Base-by-base conservation (phyloP, 1,140 invertebrate genomes). In the Lerema accius region DNA sequence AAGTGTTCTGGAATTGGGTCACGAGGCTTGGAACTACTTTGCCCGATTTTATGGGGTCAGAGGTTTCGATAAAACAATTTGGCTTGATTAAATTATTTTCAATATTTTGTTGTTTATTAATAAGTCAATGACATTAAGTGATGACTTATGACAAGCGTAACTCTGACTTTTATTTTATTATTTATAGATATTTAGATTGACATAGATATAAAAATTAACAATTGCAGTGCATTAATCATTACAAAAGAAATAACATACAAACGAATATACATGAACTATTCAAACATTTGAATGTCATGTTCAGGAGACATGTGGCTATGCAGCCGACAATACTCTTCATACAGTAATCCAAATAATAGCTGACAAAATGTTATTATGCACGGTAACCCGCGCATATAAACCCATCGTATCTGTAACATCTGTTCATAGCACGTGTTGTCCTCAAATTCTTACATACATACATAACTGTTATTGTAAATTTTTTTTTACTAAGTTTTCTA, bases 1-100 rank as follows among this genome's bases (percentile, higher is more conserved):
- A 50, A 65, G 55, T 65, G 63, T 75, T 48, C 32, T 59, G 43
- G 26, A 59, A 59, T 59, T 59, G 16, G 56, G 56, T 59, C 43
- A 59, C 56, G 43, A 32, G 17, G 56, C 46, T 59, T 48, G 42
- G 32, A 48, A 16, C 14, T 59, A 59, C 43, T 14, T 46, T 6
- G n/a, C 28, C 42, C 3, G 28, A 5, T 55, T 59, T 59, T 46
- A 59, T 59, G 16, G 16, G 55, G 42, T 59, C 55, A 59, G 43
- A 45, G 32, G 55, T n/a, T 32, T 23, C 10, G 55, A 59, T 46
- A 59, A 59, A 16, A 9, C 35, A 37, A 37, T 50, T 50, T 16
- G 13, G 9, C 3, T n/a, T 32, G 9, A 32, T 32, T 32, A 32
- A n/a, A n/a, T n/a, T 32, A 32, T 32, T 32, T 7, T 32, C 28